Base-by-base conservation (phyloP, 1,140 invertebrate species). In the Saccostrea echinata region DNA sequence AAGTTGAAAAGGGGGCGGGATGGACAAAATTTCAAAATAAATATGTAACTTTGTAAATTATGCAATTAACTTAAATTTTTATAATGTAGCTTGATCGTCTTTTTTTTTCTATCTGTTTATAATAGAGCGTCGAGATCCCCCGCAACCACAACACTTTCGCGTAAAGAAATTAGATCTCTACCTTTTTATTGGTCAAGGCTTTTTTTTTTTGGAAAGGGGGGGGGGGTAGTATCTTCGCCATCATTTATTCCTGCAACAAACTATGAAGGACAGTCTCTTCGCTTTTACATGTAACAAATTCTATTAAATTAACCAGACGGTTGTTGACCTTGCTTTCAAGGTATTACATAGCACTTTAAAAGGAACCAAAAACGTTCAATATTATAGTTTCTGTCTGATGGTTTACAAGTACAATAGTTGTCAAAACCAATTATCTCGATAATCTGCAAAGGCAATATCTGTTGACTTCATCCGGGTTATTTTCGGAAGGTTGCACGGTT, bases 381-480 rank as follows among this genome's bases (percentile, higher is more conserved):
- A 61, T 61, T n/a, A 21, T 61, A 21, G 18, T 61, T 61, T 21
- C 55, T 18, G 18, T 61, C 18, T 61, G 16, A 21, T 21, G 2
- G 55, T 61, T 21, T 61, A 21, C 1, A 61, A 61, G 55, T 21
- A 61, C n/a, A 61, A 18, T 21, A 33, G 68, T 2, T 30, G 68
- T 76, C 68, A 30, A 76, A 30, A 76, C 6, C 11, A 76, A 76
- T 76, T 76, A 76, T 76, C 27, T 33, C 24, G 27, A 76, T 76
- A 33, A 76, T 76, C 30, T 76, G 16, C 27, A 4, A 30, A 33
- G 11, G 8, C 68, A 76, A 76, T 33, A 30, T 76, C 27, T 76
- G 16, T 18, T 24, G 68, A 76, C 27, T 76, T 76, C 68, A 30
- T 64, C 57, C 21, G 30, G 24, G 12, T 76, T 76, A 35, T 76